Conservation (phyloP, 2,888 invertebrate species). For the Caenorhabditis virilis region DNA sequence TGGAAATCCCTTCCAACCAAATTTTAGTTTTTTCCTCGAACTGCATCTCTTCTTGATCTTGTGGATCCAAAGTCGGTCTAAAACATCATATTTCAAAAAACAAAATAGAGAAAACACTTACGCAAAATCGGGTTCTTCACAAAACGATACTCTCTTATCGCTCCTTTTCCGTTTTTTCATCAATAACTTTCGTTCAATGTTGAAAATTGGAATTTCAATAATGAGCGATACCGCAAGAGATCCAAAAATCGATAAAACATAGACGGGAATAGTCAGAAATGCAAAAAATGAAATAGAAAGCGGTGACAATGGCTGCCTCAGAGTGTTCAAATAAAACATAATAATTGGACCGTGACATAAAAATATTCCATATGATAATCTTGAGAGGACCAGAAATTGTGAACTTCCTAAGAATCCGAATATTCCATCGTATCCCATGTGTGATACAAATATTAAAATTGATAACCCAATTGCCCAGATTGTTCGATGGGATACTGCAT, state of each 20-base stretch:
- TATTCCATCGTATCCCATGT: slow-evolving; percentile 4
- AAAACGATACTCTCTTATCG: background rate
- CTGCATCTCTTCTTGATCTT: too few species aligned
- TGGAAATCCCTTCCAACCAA: slow-evolving; percentile 15
- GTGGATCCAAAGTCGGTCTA: too few species aligned
- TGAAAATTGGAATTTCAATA: slow-evolving; percentile 41
- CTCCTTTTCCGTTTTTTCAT: slow-evolving; percentile 7
- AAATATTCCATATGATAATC: slow-evolving; percentile 53
- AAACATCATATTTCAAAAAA: too few species aligned
- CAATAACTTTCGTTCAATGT: slow-evolving; percentile 32
- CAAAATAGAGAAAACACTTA: background rate
- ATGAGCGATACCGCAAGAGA: slow-evolving; percentile 40
- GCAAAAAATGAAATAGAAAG: slow-evolving; percentile 31
- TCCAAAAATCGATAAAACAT: slow-evolving; percentile 26
- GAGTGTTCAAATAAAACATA: slow-evolving; percentile 35
- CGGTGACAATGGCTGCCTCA: slow-evolving; percentile 38
- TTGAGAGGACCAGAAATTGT: slow-evolving; percentile 2
- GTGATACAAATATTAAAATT: slow-evolving; percentile 20
- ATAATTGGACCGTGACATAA: slow-evolving; percentile 52
- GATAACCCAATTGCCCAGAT: slow-evolving; percentile 39
- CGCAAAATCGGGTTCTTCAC: background rate
- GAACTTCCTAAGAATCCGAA: background rate
- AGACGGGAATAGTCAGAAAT: slow-evolving; percentile 28
- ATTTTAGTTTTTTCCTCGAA: slow-evolving; percentile 29
- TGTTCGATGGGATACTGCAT: slow-evolving; percentile 28